Evolutionary conservation across 2,797 vertebrate genomes (phyloP), one percentile per base, ranked within the genome.

Genomic region (Apogon talboti): DNA sequence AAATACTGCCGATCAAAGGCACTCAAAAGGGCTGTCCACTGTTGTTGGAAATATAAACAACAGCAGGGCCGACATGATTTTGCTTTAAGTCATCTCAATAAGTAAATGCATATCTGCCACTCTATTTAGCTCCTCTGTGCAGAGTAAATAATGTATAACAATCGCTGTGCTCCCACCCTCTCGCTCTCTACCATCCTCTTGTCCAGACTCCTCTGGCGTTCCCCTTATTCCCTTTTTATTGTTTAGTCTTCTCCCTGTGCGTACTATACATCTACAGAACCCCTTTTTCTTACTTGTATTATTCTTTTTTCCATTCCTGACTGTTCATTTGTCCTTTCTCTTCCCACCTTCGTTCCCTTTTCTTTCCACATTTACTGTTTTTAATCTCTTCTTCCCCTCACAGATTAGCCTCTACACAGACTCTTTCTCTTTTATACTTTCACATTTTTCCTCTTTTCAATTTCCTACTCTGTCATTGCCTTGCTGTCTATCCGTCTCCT

Each of bases 101-200:
- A 86, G 83, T 86, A 88, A 89, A 88, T 89, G 67, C 79, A 71
- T 83, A 82, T 82, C 79, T 85, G 83, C 77, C 80, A 79, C 78
- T 89, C 82, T 84, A 70, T 71, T 84, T 78, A 76, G 83, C 80
- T 74, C 70, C 78, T 71, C 78, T 48, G 41, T 54, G 65, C 65
- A 72, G 48, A 77, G 62, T 91, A 62, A 90, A 91, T 88, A 86
- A 90, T 87, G 75, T 38, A 89, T 83, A 74, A 66, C 53, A 55
- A 70, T 71, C 54, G 74, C 71, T 73, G 61, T 60, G 37, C 68
- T 75, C 70, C 28, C 71, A 71, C 48, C 44, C 45, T 76, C 54
- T 50, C 57, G 49, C 24, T 71, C 73, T 63, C 63, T 37, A 43
- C 24, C 63, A 52, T 58, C 51, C 30, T 18, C 13, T 53, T 66